Conservation (phyloP, 1,140 invertebrate genomes). For the Amyelois transitella region DNA sequence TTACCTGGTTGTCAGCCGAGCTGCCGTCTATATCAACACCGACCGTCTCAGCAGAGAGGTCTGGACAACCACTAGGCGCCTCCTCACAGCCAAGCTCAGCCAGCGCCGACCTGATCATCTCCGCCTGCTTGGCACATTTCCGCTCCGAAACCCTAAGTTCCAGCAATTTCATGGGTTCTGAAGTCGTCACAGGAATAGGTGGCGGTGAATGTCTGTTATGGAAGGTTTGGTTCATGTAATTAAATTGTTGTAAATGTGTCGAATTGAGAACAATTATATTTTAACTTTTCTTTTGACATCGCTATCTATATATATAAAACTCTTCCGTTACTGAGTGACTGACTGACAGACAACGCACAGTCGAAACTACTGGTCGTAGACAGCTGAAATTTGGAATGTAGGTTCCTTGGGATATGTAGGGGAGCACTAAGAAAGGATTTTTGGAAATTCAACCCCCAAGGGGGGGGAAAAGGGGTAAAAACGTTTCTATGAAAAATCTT, state of each 20-base stretch:
- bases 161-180: conserved; percentile 56
- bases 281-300: too few species aligned
- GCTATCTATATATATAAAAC: too few species aligned
- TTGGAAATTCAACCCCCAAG: too few species aligned
- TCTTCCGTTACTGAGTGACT: too few species aligned
- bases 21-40: conserved; percentile 64
- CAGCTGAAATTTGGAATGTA: too few species aligned
- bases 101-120: conserved; percentile 87
- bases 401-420: too few species aligned
- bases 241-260: neutral
- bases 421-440: too few species aligned
- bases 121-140: conserved; percentile 85
- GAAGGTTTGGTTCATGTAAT: neutral
- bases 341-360: too few species aligned
- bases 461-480: too few species aligned
- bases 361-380: too few species aligned
- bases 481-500: too few species aligned
- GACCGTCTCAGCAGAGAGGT: conserved; percentile 64
- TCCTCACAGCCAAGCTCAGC: conserved; percentile 90
- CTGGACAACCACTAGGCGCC: conserved; percentile 88
- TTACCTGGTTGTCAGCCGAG: conserved; percentile 63
- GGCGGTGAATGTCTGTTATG: conserved; percentile 60
- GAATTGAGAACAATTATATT: too few species aligned
- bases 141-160: conserved; percentile 85
- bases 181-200: conserved; percentile 47